These are phyloP conservation scores for Nudaria mundana DNA, from an alignment of 2,888 invertebrate species.

Conservation along the genomic window DNA sequence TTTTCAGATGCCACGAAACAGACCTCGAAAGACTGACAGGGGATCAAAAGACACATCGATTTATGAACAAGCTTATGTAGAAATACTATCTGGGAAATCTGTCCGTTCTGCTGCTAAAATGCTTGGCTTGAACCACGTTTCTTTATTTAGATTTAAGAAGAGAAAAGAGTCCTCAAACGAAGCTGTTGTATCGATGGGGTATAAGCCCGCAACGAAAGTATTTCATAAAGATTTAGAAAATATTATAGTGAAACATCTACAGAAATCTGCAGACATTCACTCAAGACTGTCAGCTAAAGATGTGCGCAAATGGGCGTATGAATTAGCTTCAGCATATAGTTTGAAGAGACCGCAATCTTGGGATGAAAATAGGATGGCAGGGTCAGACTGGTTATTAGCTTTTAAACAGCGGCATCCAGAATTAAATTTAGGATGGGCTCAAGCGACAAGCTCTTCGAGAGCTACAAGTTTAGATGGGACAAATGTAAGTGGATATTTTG, in stretches of 20 bases:
- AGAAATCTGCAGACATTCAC: background rate
- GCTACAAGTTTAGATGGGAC: background rate
- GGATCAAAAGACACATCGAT: background rate
- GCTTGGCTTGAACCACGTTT: background rate
- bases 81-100: background rate
- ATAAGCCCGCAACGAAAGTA: background rate
- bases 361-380: background rate
- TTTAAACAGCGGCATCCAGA: background rate
- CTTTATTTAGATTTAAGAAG: background rate
- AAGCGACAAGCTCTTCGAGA: background rate
- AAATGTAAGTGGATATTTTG: background rate
- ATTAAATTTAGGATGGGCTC: background rate
- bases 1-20: background rate
- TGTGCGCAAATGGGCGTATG: background rate
- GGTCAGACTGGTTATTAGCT: background rate
- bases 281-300: background rate
- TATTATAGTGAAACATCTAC: background rate
- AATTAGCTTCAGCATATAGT: background rate
- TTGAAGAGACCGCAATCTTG: background rate
- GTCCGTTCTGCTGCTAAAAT: background rate
- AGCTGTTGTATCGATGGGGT: background rate
- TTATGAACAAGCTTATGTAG: background rate
- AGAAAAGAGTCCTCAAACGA: background rate
- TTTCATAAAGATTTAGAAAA: background rate
- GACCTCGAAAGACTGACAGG: background rate